Percentiles rank a stretch among this genome's conserved stretches.
These are phyloP conservation scores for Chloropsis hardwickii DNA, from an alignment of 2,113 vertebrate genomes.

Conservation along the genomic window DNA sequence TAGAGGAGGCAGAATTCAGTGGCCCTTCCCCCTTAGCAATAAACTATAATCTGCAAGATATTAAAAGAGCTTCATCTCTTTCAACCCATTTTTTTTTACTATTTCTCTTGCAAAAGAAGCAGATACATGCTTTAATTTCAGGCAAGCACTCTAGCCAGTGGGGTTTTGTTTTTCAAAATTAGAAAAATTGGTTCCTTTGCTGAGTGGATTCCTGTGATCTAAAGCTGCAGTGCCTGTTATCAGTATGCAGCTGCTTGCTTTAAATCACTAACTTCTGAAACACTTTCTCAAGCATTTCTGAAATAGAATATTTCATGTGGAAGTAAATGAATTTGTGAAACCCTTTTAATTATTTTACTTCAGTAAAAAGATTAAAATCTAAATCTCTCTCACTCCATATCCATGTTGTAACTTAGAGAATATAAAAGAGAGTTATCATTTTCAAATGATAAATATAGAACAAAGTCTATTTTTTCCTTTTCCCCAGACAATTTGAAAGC, in stretches of 20 bases:
- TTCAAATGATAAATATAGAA: background rate
- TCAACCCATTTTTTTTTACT: background rate
- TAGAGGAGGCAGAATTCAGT: background rate
- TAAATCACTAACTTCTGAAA: constrained; percentile 3
- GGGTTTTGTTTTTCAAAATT: background rate
- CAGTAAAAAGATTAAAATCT: constrained; percentile 33
- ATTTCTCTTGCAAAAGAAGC: background rate
- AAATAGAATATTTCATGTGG: constrained; percentile 40
- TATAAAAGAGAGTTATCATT: constrained; percentile 3
- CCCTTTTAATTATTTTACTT: constrained; percentile 53
- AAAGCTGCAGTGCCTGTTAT: background rate
- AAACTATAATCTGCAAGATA: background rate
- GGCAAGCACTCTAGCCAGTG: background rate
- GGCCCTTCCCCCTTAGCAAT: background rate
- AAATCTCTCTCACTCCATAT: background rate
- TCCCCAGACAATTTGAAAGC: background rate
- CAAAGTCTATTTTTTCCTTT: background rate
- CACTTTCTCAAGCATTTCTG: background rate
- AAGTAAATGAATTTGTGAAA: constrained; percentile 43
- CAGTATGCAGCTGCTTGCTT: constrained; percentile 29
- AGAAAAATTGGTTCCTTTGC: background rate
- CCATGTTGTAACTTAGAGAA: background rate
- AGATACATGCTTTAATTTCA: background rate
- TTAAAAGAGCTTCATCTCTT: background rate
- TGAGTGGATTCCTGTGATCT: constrained; percentile 21